phyloP scores from a whole-genome alignment of 2,888 invertebrate genomes.

The Lasioglossum marginatum region DNA sequence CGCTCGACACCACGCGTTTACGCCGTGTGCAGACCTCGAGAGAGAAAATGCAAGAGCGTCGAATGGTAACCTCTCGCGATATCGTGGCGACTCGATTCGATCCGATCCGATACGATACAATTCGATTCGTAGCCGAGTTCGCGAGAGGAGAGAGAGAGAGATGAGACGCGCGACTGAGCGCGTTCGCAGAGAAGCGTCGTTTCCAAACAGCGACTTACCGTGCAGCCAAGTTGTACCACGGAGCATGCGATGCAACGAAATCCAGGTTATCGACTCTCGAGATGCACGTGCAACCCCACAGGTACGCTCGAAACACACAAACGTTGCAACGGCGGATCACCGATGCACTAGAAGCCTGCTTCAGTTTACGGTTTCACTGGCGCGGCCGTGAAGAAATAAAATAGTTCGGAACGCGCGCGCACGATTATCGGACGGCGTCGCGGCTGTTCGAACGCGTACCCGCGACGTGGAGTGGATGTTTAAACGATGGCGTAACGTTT shows the following conservation, averaged over 20 bases:
- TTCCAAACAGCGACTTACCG: constrained; percentile 77
- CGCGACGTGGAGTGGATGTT: background rate
- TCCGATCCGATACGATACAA: background rate
- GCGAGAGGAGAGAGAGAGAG: background rate
- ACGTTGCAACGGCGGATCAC: background rate
- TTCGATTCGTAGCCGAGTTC: background rate
- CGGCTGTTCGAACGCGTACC: background rate
- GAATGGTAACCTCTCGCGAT: constrained; percentile 19
- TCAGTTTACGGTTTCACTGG: background rate
- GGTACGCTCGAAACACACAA: constrained; percentile 9
- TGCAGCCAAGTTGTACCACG: constrained; percentile 74
- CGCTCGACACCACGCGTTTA: constrained; percentile 10
- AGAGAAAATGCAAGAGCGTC: constrained; percentile 13
- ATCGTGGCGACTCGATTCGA: background rate
- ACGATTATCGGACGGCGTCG: background rate
- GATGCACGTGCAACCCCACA: constrained; percentile 52
- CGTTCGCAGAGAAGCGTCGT: background rate
- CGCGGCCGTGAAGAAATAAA: background rate
- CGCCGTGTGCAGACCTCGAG: constrained; percentile 7
- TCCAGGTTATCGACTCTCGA: constrained; percentile 77
- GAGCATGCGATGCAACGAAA: constrained; percentile 74
- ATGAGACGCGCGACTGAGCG: background rate
- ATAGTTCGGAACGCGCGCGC: background rate
- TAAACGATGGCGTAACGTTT: background rate
- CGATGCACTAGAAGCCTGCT: background rate